A percentile compares a stretch with the other conserved stretches of the same genome.
These are phyloP conservation scores for Saccopteryx leptura DNA, from an alignment of 2,113 vertebrate species.

Conservation along the genomic window DNA sequence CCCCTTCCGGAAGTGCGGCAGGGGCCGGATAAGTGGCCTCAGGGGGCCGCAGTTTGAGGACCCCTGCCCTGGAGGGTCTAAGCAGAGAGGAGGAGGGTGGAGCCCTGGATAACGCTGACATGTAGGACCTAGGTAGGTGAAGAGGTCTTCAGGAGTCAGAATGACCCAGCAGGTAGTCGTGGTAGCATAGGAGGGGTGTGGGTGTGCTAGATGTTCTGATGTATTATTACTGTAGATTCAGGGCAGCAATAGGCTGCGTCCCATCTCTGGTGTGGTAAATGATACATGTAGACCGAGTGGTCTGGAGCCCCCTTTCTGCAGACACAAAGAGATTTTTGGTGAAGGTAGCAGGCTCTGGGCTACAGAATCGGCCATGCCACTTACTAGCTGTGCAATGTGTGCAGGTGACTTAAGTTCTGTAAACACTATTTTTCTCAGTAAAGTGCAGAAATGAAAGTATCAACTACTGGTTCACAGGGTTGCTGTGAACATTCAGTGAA, in stretches of 20 bases:
- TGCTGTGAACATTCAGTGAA: neutral
- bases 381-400: neutral
- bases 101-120: neutral
- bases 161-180: neutral
- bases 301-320: neutral
- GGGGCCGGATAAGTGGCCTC: too few relatives aligned
- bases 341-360: neutral
- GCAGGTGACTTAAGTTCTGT: neutral
- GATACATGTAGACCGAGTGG: neutral
- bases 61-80: too few relatives aligned
- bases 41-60: too few relatives aligned
- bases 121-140: neutral
- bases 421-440: neutral
- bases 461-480: neutral
- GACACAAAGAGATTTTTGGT: neutral
- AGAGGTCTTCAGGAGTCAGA: neutral
- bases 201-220: neutral
- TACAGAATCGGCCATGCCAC: neutral
- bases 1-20: too few relatives aligned
- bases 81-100: neutral
- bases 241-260: rapidly evolving
- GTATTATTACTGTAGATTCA: neutral
- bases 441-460: neutral
- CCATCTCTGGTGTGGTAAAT: neutral
- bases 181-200: neutral